Evolutionary conservation across 2,113 vertebrate species (phyloP), one percentile per base, ranked within the genome.

Genomic region (Phrynocephalus versicolor): DNA sequence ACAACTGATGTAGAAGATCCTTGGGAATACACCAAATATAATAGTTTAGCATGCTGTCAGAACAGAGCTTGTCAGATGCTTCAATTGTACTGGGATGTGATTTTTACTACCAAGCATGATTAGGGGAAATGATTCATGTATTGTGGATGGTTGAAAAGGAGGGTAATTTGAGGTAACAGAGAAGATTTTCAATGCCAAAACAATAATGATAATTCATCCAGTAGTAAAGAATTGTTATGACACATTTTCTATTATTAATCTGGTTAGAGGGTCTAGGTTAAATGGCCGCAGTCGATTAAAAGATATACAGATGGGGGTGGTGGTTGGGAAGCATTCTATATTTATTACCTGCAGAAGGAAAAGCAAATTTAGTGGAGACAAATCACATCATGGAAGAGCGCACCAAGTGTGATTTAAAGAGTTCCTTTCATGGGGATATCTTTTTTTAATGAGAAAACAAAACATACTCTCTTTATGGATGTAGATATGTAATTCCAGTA

Each of bases 221-320:
- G 88, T 88, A 75, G 81, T 93, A 91, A 87, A 90, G 89, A 94
- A 94, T 93, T 94, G 93, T 95, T 94, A 93, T 94, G 94, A 94
- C 94, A 93, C 83, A 18, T 87, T 94, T 94, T 94, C 79, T 92
- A 92, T 93, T 93, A 93, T 94, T 95, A 93, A 92, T 93, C 87
- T 91, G 87, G 80, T 94, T 94, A 90, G 80, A 91, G 88, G 91
- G 91, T 91, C 73, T 90, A 91, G 85, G 88, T 94, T 95, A 94
- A 95, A 92, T 95, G 87, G 91, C 91, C 89, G 21, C 81, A 92
- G 92, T 94, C 41, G 77, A 93, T 93, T 93, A 94, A 95, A 94
- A 93, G 90, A 90, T 92, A 95, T 75, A 95, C 89, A 86, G 88
- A 91, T 93, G 72, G 41, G 19, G 89, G 85, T n/a, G n/a, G n/a